Percentiles rank a stretch among this genome's conserved stretches.
Evolutionary conservation across 2,113 vertebrate species (phyloP).

Genomic region (Zapornia atra): DNA sequence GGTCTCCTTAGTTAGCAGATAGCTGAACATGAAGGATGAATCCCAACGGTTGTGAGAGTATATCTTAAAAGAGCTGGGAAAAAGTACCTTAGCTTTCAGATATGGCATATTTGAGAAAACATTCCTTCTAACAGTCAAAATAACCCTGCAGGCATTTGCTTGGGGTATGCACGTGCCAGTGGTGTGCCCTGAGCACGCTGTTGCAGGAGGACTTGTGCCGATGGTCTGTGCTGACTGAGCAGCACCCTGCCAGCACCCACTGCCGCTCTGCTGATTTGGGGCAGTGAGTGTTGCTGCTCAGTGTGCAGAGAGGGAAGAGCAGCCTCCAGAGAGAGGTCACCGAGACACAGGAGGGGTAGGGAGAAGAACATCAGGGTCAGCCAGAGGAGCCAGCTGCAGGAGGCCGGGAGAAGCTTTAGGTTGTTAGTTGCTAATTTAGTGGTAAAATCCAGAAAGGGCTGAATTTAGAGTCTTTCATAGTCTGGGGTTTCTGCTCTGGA

Average conservation of each 20-base stretch:
- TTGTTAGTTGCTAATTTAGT: not conserved
- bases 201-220: not conserved
- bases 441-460: not conserved
- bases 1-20: not conserved
- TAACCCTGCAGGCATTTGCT: not conserved
- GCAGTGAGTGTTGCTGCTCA: fast-evolving
- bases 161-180: not conserved
- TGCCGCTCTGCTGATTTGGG: not conserved
- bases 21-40: not conserved
- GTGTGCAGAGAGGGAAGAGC: not conserved
- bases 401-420: not conserved
- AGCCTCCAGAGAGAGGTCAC: not conserved
- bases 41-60: not conserved
- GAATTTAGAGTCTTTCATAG: not conserved
- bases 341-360: not conserved
- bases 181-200: fast-evolving
- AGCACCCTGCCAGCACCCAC: not conserved
- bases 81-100: not conserved
- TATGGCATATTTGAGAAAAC: not conserved
- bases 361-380: not conserved
- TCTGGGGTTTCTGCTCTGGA: not conserved
- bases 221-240: not conserved
- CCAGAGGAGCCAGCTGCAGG: not conserved
- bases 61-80: not conserved
- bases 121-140: not conserved